Evolutionary conservation across 2,888 invertebrate species (phyloP).

Genomic region (Beris morrisii): DNA sequence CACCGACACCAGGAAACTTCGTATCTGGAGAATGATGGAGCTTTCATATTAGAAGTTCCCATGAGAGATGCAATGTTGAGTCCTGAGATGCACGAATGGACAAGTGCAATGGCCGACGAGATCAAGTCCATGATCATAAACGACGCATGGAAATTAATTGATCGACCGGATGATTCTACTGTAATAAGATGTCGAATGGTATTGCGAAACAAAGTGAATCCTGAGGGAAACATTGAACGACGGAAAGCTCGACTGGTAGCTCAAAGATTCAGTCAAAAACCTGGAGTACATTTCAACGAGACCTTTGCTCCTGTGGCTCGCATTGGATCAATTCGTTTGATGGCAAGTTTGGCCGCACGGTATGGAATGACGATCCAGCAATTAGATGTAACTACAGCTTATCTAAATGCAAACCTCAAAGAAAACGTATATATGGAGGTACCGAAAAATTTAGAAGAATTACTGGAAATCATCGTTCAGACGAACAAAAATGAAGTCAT

Average conservation of each 20-base stretch:
- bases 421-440: background rate
- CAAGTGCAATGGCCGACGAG: constrained; percentile 2
- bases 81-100: constrained; percentile 6
- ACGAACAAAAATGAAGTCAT: no score
- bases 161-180: constrained; percentile 13
- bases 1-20: no score
- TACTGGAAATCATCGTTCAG: no score
- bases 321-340: constrained; percentile 26
- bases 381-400: no score
- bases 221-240: constrained; percentile 9
- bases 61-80: background rate
- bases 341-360: constrained; percentile 22
- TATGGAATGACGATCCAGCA: no score
- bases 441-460: no score
- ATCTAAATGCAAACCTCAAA: constrained; percentile 9
- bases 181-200: constrained; percentile 18
- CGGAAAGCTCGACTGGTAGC: background rate
- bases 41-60: no score
- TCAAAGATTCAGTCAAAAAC: no score
- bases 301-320: constrained; percentile 20
- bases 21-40: no score
- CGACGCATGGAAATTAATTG: constrained; percentile 6
- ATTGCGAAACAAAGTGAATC: constrained; percentile 13
- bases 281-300: background rate
- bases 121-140: constrained; percentile 11